A percentile compares a stretch with the other conserved stretches of the same genome.
Evolutionary conservation across 2,888 invertebrate genomes (phyloP).

Genomic region (Drosophila bunnanda): DNA sequence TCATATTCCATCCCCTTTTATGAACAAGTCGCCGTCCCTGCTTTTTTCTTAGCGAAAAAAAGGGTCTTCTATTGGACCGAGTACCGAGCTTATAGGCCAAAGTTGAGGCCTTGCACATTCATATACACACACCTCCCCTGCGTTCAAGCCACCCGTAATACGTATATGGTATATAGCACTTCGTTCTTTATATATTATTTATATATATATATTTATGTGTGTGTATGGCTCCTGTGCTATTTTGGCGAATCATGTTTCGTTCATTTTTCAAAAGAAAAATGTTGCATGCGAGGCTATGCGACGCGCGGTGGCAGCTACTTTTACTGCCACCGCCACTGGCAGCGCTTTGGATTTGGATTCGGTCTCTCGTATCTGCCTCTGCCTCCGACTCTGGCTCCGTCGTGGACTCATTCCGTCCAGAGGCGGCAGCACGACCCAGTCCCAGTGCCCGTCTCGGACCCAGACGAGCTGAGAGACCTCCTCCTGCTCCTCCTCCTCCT

Average conservation of each 20-base stretch:
- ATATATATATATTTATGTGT: conserved; percentile 40
- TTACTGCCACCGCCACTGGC: conserved; percentile 69
- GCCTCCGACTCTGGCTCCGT: conserved; percentile 5
- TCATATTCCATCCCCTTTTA: not conserved
- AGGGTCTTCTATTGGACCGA: conserved; percentile 31
- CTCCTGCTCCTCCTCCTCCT: conserved; percentile 12
- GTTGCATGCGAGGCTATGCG: conserved; percentile 71
- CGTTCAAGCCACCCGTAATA: not conserved
- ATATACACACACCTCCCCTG: conserved; percentile 1
- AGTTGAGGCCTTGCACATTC: conserved; percentile 62
- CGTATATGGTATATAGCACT: conserved; percentile 37
- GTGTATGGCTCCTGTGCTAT: conserved; percentile 21
- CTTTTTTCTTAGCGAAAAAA: conserved; percentile 9
- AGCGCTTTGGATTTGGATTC: conserved; percentile 49
- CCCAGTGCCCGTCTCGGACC: conserved; percentile 17
- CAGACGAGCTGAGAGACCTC: conserved; percentile 30
- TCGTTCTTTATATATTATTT: conserved; percentile 26
- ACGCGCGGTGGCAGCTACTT: conserved; percentile 69
- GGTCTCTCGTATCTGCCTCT: conserved; percentile 18
- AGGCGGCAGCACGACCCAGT: conserved; percentile 36
- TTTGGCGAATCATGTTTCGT: conserved; percentile 80
- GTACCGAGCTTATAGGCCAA: conserved; percentile 73
- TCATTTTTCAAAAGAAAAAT: conserved; percentile 83
- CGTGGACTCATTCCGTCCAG: conserved; percentile 34
- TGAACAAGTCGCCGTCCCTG: not conserved